Evolutionary conservation across 2,113 vertebrate species (phyloP), one percentile per base, ranked within the genome.

Genomic region (Indicator indicator): DNA sequence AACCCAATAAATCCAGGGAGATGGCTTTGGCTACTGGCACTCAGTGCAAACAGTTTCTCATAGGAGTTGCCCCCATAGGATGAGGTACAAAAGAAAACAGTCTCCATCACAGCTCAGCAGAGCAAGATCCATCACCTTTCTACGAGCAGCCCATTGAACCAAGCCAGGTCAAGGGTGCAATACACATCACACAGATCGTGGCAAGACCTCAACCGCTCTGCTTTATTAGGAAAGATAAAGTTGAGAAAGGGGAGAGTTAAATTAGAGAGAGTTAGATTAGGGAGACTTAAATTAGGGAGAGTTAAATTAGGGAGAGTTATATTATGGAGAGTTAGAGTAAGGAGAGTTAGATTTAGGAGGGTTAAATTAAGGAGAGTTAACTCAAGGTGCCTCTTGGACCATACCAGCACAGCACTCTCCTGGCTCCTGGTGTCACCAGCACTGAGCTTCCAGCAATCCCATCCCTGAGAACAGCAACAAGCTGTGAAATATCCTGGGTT

Each of bases 151-250:
- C 5, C 60, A 11, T 11, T 5, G 3, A 36, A 36, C 23, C 5
- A 8, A 17, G 14, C 36, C 73, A 21, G 56, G 74, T 36, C 38
- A 15, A 42, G 23, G 26, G 21, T 30, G 60, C 18, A 6, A 27
- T 3, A 6, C 7, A 5, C 19, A 15, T 24, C 0, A 3, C 21
- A 4, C 2, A 23, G 16, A 26, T 59, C 0, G 0, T 15, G 52
- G 72, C 77, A 38, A 64, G 73, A 81, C 58, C 64, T 64, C 69
- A 52, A 83, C 76, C 65, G 5, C 72, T 46, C 60, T 36, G 42
- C 46, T 70, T 85, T 69, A 26, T 88, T 91, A 62, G 28, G 33
- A 73, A 59, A 44, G 68, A 23, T 9, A 23, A 74, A 69, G n/a
- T 6, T 60, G 86, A 78, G 79, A 77, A 74, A 38, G 9, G 28